These are phyloP conservation scores for Notospermus geniculatus DNA, from an alignment of 1,140 invertebrate genomes.

Conservation along the genomic window DNA sequence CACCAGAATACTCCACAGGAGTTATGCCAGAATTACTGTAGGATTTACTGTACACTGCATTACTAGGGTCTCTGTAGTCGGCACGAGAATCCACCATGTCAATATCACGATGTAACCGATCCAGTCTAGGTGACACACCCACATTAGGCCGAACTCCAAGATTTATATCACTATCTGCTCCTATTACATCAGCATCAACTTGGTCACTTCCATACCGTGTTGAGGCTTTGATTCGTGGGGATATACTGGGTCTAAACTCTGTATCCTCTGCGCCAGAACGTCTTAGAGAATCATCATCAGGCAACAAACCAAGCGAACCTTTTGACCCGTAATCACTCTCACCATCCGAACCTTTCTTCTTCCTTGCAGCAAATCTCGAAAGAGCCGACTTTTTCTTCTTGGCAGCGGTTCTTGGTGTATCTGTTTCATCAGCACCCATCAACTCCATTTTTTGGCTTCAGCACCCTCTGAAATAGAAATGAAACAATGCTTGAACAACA, in stretches of 20 bases:
- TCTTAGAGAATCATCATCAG: background rate
- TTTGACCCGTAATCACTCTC: constrained; percentile 40
- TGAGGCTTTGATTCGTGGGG: background rate
- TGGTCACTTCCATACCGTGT: background rate
- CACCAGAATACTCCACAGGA: background rate
- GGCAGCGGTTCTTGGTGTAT: background rate
- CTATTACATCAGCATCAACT: background rate
- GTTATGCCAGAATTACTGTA: background rate
- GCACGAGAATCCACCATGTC: background rate
- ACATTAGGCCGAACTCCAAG: no score
- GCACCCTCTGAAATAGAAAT: background rate
- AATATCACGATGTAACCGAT: background rate
- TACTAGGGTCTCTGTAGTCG: background rate
- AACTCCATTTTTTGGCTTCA: background rate
- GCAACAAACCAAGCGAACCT: constrained; percentile 23
- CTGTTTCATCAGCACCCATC: background rate
- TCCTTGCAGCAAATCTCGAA: constrained; percentile 4
- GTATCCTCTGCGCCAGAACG: background rate
- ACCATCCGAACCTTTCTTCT: constrained; percentile 22
- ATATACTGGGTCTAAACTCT: background rate
- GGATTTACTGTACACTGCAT: background rate
- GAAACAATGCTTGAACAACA: background rate
- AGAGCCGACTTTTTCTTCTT: constrained; percentile 7
- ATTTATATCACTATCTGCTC: background rate
- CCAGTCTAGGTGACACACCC: background rate